Conservation (phyloP, 2,888 invertebrate species). For the Brenthis daphne region DNA sequence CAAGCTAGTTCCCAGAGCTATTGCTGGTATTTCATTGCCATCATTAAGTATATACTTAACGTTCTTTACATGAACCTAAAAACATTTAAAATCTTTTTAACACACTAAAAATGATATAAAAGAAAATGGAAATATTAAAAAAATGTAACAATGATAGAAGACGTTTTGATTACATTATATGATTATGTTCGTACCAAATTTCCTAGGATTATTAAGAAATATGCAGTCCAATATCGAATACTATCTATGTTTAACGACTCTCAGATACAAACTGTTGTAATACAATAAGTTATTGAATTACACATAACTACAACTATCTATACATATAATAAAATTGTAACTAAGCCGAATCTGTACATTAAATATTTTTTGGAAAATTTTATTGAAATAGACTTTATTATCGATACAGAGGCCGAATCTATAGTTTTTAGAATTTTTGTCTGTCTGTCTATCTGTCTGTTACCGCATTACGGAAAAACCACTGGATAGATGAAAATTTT, state of each 20-base stretch:
- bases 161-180: too few relatives aligned
- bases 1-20: slow-evolving; percentile 70
- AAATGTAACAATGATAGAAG: background rate
- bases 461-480: too few relatives aligned
- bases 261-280: background rate
- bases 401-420: too few relatives aligned
- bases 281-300: too few relatives aligned
- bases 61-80: slow-evolving; percentile 18
- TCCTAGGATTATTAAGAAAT: background rate
- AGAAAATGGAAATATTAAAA: background rate
- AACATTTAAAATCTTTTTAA: background rate
- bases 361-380: too few relatives aligned
- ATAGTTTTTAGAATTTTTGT: too few relatives aligned
- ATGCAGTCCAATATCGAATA: background rate
- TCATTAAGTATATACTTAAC: slow-evolving; percentile 58
- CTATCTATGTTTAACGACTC: background rate
- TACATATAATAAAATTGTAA: too few relatives aligned
- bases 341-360: too few relatives aligned
- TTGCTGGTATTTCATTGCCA: slow-evolving; percentile 63
- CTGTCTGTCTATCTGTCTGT: too few relatives aligned
- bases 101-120: background rate
- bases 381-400: too few relatives aligned
- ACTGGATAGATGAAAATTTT: too few relatives aligned
- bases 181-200: too few relatives aligned
- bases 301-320: background rate